A percentile compares a stretch with the other conserved stretches of the same genome.
Evolutionary conservation across 2,888 invertebrate genomes (phyloP).

Genomic region (Diachrysia chrysitis): DNA sequence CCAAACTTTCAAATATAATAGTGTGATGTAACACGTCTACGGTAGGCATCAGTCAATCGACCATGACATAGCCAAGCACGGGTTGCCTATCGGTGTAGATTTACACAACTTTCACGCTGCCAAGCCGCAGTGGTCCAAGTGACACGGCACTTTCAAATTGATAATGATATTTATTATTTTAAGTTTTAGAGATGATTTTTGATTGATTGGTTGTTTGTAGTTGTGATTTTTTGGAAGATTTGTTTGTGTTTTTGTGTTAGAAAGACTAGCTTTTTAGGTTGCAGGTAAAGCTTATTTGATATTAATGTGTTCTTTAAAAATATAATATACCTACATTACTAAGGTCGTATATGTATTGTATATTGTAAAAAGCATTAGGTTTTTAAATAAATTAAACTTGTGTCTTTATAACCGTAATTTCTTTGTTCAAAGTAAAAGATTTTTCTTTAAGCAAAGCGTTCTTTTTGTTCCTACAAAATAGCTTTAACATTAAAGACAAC

Average conservation of each 20-base stretch:
- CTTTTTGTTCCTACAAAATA: slow-evolving; percentile 20
- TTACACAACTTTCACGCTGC: slow-evolving; percentile 71
- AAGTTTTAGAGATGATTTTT: neutral
- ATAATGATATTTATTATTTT: neutral
- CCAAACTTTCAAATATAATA: slow-evolving; percentile 9
- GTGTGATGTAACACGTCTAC: slow-evolving; percentile 38
- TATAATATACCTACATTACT: no score
- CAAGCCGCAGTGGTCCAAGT: slow-evolving; percentile 23
- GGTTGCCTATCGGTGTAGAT: slow-evolving; percentile 55
- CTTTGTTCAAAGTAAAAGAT: neutral
- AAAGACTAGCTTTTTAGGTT: no score
- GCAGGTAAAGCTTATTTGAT: no score
- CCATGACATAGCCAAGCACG: slow-evolving; percentile 42
- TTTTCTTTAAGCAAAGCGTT: slow-evolving; percentile 20
- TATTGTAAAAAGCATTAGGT: no score
- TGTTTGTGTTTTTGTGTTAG: no score
- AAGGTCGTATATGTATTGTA: no score
- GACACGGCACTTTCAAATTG: slow-evolving; percentile 11
- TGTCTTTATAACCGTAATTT: no score
- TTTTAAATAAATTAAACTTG: no score
- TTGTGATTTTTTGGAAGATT: no score
- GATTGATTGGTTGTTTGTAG: neutral
- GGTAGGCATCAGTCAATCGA: slow-evolving; percentile 50
- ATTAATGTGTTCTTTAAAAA: no score
- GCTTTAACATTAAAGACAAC: slow-evolving; percentile 50